phyloP scores from a whole-genome alignment of 2,113 vertebrate genomes.

The Seriola dumerili region DNA sequence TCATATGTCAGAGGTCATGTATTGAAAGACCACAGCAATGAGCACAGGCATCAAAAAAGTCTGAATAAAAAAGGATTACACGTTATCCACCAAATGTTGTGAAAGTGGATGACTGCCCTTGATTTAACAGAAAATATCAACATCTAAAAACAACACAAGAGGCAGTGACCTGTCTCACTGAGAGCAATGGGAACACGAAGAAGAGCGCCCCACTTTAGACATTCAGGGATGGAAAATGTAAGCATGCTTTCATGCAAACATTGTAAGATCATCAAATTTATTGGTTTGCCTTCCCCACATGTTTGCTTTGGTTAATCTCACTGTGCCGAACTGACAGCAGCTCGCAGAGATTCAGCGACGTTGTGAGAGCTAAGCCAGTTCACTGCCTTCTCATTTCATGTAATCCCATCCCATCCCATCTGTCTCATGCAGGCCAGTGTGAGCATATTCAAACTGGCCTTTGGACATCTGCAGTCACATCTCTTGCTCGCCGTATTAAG shows the following conservation, averaged over 20 bases:
- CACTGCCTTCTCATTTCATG: constrained; percentile 51
- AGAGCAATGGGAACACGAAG: background rate
- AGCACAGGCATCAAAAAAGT: no score
- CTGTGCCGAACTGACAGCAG: constrained; percentile 28
- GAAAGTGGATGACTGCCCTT: no score
- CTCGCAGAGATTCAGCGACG: constrained; percentile 7
- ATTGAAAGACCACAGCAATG: no score
- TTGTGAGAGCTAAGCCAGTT: constrained; percentile 37
- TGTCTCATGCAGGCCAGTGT: constrained; percentile 35
- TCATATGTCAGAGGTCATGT: no score
- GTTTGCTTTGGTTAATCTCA: constrained; percentile 34
- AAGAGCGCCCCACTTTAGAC: background rate
- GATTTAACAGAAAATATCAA: background rate
- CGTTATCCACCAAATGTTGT: no score
- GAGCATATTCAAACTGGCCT: constrained; percentile 43
- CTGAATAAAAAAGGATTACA: no score
- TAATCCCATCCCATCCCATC: constrained; percentile 48
- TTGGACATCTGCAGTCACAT: constrained; percentile 18
- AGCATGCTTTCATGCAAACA: constrained; percentile 19
- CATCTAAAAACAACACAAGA: constrained; percentile 6
- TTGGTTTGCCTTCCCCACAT: constrained; percentile 17
- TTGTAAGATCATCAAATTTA: constrained; percentile 28
- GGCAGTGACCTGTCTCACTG: background rate
- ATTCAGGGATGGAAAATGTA: background rate
- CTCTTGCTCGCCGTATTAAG: background rate